These are phyloP conservation scores for Phalacrocorax carbo DNA, from an alignment of 2,113 vertebrate genomes.

Conservation along the genomic window DNA sequence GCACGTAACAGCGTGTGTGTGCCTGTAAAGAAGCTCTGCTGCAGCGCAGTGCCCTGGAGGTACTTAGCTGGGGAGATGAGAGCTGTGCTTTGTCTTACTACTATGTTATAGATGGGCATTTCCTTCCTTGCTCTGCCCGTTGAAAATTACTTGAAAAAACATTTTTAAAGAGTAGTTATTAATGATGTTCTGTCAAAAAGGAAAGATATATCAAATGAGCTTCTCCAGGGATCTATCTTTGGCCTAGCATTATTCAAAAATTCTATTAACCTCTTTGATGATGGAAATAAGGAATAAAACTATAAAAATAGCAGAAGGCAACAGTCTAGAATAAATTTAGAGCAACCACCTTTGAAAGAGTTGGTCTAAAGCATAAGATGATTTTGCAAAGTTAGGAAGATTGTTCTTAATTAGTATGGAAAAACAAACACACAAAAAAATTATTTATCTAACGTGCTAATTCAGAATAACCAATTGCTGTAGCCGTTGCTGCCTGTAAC, in stretches of 20 bases:
- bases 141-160: constrained; percentile 37
- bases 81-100: background rate
- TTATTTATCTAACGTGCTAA: background rate
- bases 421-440: background rate
- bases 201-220: background rate
- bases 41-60: background rate
- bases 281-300: background rate
- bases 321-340: background rate
- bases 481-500: background rate
- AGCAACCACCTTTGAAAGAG: background rate
- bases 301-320: background rate
- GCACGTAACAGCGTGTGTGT: accelerated
- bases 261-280: constrained; percentile 33
- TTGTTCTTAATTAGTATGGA: background rate
- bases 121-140: background rate
- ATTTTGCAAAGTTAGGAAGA: background rate
- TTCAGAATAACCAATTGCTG: background rate
- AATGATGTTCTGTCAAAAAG: constrained; percentile 1
- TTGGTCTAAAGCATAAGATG: background rate
- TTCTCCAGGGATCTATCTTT: background rate
- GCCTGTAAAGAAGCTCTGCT: background rate
- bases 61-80: background rate
- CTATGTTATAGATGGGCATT: background rate
- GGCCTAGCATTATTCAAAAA: constrained; percentile 27
- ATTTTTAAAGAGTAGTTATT: constrained; percentile 11